These are phyloP conservation scores for Zaprionus taronus DNA, from an alignment of 1,140 invertebrate genomes.

Conservation along the genomic window DNA sequence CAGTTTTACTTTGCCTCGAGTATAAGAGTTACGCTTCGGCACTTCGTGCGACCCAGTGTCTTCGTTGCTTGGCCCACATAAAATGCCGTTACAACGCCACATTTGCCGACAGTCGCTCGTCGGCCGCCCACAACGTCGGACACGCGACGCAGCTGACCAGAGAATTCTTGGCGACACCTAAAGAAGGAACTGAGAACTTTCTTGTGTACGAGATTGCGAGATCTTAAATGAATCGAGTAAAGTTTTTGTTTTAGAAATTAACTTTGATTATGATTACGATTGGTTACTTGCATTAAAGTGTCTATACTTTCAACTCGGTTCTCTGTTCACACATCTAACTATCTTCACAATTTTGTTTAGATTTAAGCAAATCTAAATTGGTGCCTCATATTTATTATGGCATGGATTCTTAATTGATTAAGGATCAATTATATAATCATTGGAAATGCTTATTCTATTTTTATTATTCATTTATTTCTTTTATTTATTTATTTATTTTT, in stretches of 20 bases:
- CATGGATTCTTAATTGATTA: too few species aligned
- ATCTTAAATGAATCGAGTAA: background rate
- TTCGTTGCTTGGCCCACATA: slow-evolving; percentile 20
- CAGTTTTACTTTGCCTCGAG: slow-evolving; percentile 33
- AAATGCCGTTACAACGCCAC: slow-evolving; percentile 33
- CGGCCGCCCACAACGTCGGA: slow-evolving; percentile 32
- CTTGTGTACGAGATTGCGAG: background rate
- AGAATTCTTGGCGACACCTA: background rate
- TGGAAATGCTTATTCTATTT: too few species aligned
- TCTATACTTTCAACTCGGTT: too few species aligned
- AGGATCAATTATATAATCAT: too few species aligned
- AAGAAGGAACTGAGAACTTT: background rate
- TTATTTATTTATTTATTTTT: too few species aligned
- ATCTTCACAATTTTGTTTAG: too few species aligned
- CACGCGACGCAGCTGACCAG: background rate
- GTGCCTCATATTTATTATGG: too few species aligned
- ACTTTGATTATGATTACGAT: background rate
- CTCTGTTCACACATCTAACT: too few species aligned
- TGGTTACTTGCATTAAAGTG: background rate
- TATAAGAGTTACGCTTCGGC: slow-evolving; percentile 42
- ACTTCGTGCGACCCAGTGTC: slow-evolving; percentile 17
- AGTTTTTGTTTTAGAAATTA: background rate
- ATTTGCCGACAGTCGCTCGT: slow-evolving; percentile 45
- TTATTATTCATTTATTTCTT: too few species aligned
- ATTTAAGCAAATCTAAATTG: too few species aligned